Percentiles rank a stretch among this genome's conserved stretches.
Evolutionary conservation across 2,113 vertebrate species (phyloP).

Genomic region (Crotalus helleri): DNA sequence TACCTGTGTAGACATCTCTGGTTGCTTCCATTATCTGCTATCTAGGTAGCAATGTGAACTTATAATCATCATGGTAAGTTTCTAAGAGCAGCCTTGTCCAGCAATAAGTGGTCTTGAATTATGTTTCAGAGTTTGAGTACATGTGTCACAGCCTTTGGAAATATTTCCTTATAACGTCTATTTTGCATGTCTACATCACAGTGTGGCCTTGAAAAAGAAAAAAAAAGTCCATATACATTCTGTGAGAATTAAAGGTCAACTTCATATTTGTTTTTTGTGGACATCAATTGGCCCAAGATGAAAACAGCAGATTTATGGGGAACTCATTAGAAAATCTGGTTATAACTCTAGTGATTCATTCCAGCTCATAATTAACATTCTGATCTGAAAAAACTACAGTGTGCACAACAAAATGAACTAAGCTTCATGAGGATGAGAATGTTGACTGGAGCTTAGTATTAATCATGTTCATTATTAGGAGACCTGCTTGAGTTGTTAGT

Average conservation of each 20-base stretch:
- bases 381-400: slow-evolving; percentile 2
- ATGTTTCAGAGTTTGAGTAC: slow-evolving; percentile 12
- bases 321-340: slow-evolving; percentile 54
- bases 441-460: not conserved
- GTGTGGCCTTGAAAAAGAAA: not conserved
- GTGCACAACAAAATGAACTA: slow-evolving; percentile 20
- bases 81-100: not conserved
- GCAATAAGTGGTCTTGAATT: not conserved
- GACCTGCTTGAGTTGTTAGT: not conserved
- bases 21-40: not conserved
- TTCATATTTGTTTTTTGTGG: slow-evolving; percentile 41
- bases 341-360: slow-evolving; percentile 38
- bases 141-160: slow-evolving; percentile 17
- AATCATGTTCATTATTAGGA: not conserved
- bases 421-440: not conserved
- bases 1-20: not conserved
- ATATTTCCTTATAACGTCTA: not conserved
- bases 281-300: slow-evolving; percentile 55
- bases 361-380: slow-evolving; percentile 49
- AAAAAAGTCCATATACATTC: not conserved
- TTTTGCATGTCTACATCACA: not conserved
- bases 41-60: not conserved
- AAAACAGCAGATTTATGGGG: slow-evolving; percentile 53
- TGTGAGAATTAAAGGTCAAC: not conserved
- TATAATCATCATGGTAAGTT: not conserved